phyloP scores from a whole-genome alignment of 2,113 vertebrate genomes.

The Microtus ochrogaster region DNA sequence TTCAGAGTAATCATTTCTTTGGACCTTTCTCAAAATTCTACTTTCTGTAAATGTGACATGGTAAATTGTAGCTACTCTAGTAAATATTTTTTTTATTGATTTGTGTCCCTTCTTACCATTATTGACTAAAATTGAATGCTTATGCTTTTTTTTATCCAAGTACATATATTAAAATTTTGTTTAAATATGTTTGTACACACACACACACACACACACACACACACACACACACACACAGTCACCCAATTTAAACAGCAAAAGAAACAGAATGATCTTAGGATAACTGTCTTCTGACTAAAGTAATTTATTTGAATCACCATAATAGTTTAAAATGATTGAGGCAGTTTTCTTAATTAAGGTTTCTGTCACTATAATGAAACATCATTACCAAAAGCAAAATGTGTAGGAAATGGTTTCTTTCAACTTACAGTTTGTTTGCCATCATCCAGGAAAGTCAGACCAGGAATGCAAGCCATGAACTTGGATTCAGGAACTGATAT shows the following conservation, averaged over 20 bases:
- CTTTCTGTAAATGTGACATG: neutral
- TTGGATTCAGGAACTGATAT: neutral
- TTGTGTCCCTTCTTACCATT: neutral
- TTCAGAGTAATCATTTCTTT: conserved; percentile 25
- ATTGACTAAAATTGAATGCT: neutral
- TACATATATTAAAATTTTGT: neutral
- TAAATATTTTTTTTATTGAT: conserved; percentile 4
- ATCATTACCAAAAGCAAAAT: neutral
- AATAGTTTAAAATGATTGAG: neutral
- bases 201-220: neutral
- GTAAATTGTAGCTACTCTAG: conserved; percentile 1
- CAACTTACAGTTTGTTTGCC: neutral
- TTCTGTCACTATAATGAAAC: neutral
- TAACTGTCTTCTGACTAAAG: neutral
- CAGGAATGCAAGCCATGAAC: neutral
- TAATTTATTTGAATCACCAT: conserved; percentile 5
- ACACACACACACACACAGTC: neutral
- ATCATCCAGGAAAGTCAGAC: neutral
- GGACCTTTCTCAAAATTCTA: neutral
- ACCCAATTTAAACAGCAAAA: neutral
- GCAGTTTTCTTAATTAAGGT: neutral
- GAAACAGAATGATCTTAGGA: neutral
- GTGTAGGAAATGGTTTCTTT: neutral
- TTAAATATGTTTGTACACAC: neutral
- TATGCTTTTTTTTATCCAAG: conserved; percentile 11